Conservation (phyloP, 2,113 vertebrate species). For the Puntigrus tetrazona region DNA sequence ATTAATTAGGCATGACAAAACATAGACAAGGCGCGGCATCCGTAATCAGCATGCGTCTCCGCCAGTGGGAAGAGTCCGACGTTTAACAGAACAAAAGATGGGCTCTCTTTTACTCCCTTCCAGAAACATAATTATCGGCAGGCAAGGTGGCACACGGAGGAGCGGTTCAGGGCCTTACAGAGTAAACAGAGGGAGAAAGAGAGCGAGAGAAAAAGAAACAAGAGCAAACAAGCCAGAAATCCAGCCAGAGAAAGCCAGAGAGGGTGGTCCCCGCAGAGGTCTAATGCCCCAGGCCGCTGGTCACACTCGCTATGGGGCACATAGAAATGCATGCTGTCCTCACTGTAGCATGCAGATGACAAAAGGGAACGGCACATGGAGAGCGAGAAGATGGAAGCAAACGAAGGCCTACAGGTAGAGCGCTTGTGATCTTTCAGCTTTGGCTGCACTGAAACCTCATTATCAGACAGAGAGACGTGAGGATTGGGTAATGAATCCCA, state of each 20-base stretch:
- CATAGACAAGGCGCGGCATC: conserved; percentile 54
- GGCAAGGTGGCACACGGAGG: conserved; percentile 34
- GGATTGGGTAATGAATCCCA: conserved; percentile 72
- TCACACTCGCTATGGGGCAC: conserved; percentile 44
- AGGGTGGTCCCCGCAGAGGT: conserved; percentile 40
- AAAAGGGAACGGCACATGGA: neutral
- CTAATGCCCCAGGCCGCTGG: conserved; percentile 44
- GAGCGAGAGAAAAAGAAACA: neutral
- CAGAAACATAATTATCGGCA: conserved; percentile 52
- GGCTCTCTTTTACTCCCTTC: neutral
- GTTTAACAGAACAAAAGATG: conserved; percentile 29
- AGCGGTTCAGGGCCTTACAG: conserved; percentile 26
- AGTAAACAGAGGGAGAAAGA: conserved; percentile 33
- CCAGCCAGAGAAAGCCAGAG: conserved; percentile 16
- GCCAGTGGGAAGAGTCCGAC: conserved; percentile 14
- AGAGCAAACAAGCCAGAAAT: conserved; percentile 21
- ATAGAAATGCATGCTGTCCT: conserved; percentile 40
- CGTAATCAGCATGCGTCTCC: conserved; percentile 52
- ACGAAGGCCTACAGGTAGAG: conserved; percentile 51
- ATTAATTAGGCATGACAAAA: conserved; percentile 71
- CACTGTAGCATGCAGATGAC: conserved; percentile 44
- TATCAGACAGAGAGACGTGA: conserved; percentile 67
- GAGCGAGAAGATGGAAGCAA: conserved; percentile 22
- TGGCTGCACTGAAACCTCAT: conserved; percentile 70
- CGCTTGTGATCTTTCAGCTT: conserved; percentile 63